Base-by-base conservation (phyloP, 2,888 invertebrate species). In the Lycophotia porphyrea region DNA sequence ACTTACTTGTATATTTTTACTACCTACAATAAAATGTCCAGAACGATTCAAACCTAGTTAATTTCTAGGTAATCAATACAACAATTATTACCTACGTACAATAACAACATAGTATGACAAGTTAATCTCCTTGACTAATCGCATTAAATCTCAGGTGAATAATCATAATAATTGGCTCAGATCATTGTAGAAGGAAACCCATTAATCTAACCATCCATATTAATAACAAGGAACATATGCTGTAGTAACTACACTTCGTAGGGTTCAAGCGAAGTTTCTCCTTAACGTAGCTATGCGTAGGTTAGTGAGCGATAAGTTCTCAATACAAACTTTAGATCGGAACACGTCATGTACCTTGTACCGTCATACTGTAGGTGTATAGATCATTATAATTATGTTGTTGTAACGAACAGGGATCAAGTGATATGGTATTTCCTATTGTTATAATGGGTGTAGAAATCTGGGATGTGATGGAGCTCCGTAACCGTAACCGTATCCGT, bases 221-320 rank as follows among this genome's bases (percentile, higher is more conserved):
- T 76, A 74, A 70, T 83, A 71, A 68, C 72, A 69, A 70, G 68
- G 36, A 49, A 31, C 60, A 65, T 24, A n/a, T 74, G n/a, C n/a
- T 9, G 21, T 27, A 42, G 27, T 71, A 67, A 47, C 60, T 69
- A 74, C 64, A 72, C 52, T 75, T 69, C 36, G n/a, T n/a, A n/a
- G 21, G 61, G 76, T 82, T 78, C 75, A 69, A 80, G 82, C 66
- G 60, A 73, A 81, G 78, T 87, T 82, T 75, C 55, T 61, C 42
- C 44, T 31, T 11, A 11, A 49, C 36, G 47, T 72, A 52, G 24
- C 39, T 24, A 78, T 47, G 27, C 8, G 7, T 64, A 42, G 11
- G 66, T 47, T 36, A 31, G 15, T 44, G 24, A 18, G 34, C 52
- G 36, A 58, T 69, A 67, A 78, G 58, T 78, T 74, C 31, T 18